Evolutionary conservation across 1,140 invertebrate genomes (phyloP).

Genomic region (Drosophila simulans): DNA sequence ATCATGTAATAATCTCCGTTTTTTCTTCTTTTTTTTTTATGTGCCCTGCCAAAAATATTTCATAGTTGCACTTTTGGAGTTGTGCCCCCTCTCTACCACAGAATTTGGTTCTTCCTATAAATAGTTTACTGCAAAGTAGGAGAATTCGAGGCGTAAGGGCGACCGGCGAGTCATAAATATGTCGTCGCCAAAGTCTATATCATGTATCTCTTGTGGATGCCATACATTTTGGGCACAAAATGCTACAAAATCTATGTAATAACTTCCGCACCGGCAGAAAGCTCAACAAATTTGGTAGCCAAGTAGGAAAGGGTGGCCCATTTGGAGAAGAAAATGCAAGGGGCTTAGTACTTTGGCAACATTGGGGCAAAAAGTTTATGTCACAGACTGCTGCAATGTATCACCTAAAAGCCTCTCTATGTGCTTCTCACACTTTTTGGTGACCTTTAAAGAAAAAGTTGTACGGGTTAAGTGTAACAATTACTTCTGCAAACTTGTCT

Average conservation of each 20-base stretch:
- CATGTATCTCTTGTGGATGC: constrained; percentile 50
- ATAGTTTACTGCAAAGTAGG: constrained; percentile 35
- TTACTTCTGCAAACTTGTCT: no score
- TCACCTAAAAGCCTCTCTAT: background rate
- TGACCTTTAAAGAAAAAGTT: background rate
- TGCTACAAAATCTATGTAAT: constrained; percentile 81
- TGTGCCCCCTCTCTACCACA: background rate
- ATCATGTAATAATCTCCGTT: constrained; percentile 75
- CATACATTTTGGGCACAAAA: constrained; percentile 78
- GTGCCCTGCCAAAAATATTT: constrained; percentile 64
- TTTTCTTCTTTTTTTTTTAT: constrained; percentile 36
- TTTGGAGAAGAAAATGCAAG: constrained; percentile 9
- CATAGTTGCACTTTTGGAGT: constrained; percentile 76
- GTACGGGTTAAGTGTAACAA: background rate
- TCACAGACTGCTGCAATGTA: background rate
- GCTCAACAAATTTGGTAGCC: constrained; percentile 43
- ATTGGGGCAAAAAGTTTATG: constrained; percentile 14
- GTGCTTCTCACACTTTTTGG: background rate
- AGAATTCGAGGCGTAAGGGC: constrained; percentile 9
- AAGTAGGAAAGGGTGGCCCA: background rate
- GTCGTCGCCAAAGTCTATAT: constrained; percentile 72
- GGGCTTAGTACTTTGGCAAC: constrained; percentile 17
- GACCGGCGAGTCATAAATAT: constrained; percentile 69
- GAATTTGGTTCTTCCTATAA: constrained; percentile 43
- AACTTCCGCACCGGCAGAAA: constrained; percentile 51